These are phyloP conservation scores for Rhabdomys dilectus DNA, from an alignment of 2,113 vertebrate species.

Conservation along the genomic window DNA sequence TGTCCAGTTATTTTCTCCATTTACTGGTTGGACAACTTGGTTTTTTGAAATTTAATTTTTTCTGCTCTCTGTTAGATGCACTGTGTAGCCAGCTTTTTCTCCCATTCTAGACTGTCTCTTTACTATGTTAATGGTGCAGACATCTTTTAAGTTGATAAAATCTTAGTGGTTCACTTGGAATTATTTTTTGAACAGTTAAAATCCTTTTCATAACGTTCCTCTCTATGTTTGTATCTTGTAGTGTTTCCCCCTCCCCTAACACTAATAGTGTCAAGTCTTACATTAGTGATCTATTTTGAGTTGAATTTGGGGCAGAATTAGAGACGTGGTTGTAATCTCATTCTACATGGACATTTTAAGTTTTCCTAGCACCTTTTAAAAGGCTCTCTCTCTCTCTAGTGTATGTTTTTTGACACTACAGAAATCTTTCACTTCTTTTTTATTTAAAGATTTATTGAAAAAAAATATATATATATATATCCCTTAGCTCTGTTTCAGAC, in stretches of 20 bases:
- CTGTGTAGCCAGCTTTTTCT: background rate
- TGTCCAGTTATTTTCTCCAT: background rate
- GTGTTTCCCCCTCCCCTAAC: background rate
- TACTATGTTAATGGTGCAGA: background rate
- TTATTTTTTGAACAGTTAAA: background rate
- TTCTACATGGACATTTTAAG: background rate
- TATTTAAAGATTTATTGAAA: background rate
- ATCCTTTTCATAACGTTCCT: background rate
- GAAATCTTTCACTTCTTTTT: background rate
- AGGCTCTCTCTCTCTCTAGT: background rate
- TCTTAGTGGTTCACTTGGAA: background rate
- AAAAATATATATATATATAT: too few species aligned
- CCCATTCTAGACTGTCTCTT: background rate
- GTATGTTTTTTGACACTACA: background rate
- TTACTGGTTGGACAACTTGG: background rate
- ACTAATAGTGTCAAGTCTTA: background rate
- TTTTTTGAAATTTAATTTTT: background rate
- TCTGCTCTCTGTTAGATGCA: background rate
- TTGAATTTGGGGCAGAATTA: background rate
- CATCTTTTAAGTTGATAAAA: background rate
- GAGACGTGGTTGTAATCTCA: background rate
- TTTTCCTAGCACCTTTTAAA: background rate
- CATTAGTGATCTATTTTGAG: background rate
- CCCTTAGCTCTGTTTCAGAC: too few species aligned
- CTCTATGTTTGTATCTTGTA: background rate